Evolutionary conservation across 2,113 vertebrate genomes (phyloP).

Genomic region (Cynocephalus volans): DNA sequence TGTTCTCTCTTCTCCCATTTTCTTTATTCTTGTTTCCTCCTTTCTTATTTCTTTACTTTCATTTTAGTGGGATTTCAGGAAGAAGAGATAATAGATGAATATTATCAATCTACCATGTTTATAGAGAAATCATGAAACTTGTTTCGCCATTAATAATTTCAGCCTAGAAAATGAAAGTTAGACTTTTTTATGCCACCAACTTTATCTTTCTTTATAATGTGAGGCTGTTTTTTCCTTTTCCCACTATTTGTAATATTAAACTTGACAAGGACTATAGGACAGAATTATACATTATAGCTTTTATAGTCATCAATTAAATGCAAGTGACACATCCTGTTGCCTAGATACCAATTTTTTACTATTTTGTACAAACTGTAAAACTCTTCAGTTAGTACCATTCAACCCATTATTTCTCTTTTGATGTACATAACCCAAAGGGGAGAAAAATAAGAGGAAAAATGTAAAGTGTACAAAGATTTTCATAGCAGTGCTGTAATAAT

Average conservation of each 20-base stretch:
- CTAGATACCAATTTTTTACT: not conserved
- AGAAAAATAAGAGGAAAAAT: not conserved
- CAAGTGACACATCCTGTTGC: not conserved
- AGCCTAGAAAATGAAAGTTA: not conserved
- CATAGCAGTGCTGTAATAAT: not conserved
- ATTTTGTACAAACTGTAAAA: constrained; percentile 21
- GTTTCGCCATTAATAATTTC: constrained; percentile 12
- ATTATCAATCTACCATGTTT: not conserved
- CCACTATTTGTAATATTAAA: not conserved
- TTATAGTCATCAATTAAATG: not conserved
- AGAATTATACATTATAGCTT: not conserved
- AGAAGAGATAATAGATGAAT: constrained; percentile 7
- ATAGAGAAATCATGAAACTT: not conserved
- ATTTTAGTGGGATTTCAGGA: not conserved
- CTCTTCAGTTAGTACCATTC: not conserved
- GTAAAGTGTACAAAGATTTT: constrained; percentile 22
- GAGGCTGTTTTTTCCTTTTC: not conserved
- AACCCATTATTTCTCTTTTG: constrained; percentile 14
- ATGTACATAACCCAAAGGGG: not conserved
- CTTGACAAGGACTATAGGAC: not conserved
- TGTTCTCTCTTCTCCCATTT: not conserved
- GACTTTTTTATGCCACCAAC: not conserved
- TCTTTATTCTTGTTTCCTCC: not conserved
- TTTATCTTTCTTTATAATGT: not conserved
- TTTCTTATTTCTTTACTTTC: not conserved